These are phyloP conservation scores for Netelia melanura DNA, from an alignment of 2,888 invertebrate genomes.

Conservation along the genomic window DNA sequence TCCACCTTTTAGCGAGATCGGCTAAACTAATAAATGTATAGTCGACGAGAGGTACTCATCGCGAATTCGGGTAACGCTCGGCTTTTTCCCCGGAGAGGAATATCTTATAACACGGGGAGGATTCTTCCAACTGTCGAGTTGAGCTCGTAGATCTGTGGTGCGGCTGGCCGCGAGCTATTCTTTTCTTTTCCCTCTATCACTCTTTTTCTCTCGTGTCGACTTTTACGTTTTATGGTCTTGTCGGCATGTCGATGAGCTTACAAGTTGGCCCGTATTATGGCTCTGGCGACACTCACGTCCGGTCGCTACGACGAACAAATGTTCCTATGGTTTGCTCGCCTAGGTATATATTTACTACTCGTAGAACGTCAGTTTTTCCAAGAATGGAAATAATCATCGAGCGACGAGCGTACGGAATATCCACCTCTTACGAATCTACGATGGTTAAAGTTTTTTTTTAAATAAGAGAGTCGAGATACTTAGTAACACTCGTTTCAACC, in stretches of 20 bases:
- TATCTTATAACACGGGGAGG: constrained; percentile 41
- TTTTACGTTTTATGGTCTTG: constrained; percentile 55
- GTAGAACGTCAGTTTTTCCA: constrained; percentile 35
- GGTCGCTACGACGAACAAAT: constrained; percentile 50
- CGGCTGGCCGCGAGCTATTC: constrained; percentile 33
- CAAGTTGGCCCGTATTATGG: constrained; percentile 56
- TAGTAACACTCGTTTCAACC: background rate
- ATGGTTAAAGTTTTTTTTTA: constrained; percentile 24
- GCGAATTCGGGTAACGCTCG: constrained; percentile 59
- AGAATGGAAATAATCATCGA: constrained; percentile 50
- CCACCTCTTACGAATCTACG: background rate
- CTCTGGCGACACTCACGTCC: constrained; percentile 45
- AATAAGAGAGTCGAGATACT: constrained; percentile 27
- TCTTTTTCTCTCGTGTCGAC: constrained; percentile 22
- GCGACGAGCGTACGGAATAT: constrained; percentile 19
- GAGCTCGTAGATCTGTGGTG: background rate
- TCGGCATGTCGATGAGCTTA: constrained; percentile 63
- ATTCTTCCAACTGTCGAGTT: background rate
- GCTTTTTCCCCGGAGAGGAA: constrained; percentile 51
- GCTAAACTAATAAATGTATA: constrained; percentile 33
- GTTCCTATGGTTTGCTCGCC: constrained; percentile 31
- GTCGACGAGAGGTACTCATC: constrained; percentile 48
- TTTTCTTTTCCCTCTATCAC: constrained; percentile 11
- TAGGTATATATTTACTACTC: constrained; percentile 43
- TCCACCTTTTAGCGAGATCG: constrained; percentile 12